Base-by-base conservation (phyloP, 2,113 vertebrate species). In the Antechinus flavipes region DNA sequence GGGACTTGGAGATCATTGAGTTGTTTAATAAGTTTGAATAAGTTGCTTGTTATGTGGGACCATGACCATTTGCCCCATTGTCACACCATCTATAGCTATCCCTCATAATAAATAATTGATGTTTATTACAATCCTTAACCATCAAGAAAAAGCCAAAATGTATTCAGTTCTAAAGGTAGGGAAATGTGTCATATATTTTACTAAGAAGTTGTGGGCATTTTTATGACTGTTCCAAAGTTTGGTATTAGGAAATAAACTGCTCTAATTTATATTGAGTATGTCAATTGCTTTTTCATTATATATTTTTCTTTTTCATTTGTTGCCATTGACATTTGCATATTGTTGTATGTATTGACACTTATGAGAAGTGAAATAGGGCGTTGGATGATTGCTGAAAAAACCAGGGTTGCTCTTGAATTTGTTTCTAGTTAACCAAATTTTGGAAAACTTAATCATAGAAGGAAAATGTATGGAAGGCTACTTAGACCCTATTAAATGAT, bases 401-500 rank as follows among this genome's bases (percentile, higher is more conserved):
- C 22, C 56, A 93, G 50, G 52, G 54, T 11, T 92, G 53, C 30
- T 91, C 95, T 47, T 35, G 76, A 24, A 84, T 96, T 94, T 53
- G 92, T 96, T 97, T 94, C 89, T 54, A 14, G n/a, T 55, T 93
- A 91, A 96, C 93, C 58, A 56, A 91, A 91, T 27, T 95, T 94
- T 89, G 91, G 90, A 93, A 49, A 94, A 1, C 1, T 91, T 91
- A 27, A 26, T 93, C 49, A 91, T 16, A 93, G 90, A 94, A 35
- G 93, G 89, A 84, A 94, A 90, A 42, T 91, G 22, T 47, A 42
- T 95, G 55, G n/a, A 95, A n/a, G 68, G 6, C 68, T 84, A 90
- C 25, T 90, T 90, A 90, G 47, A 84, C 10, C 49, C 55, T 76
- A 46, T 90, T 91, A 92, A 91, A 25, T 92, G 92, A 55, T 95